Base-by-base conservation (phyloP, 2,113 vertebrate genomes). In the Istiophorus platypterus region DNA sequence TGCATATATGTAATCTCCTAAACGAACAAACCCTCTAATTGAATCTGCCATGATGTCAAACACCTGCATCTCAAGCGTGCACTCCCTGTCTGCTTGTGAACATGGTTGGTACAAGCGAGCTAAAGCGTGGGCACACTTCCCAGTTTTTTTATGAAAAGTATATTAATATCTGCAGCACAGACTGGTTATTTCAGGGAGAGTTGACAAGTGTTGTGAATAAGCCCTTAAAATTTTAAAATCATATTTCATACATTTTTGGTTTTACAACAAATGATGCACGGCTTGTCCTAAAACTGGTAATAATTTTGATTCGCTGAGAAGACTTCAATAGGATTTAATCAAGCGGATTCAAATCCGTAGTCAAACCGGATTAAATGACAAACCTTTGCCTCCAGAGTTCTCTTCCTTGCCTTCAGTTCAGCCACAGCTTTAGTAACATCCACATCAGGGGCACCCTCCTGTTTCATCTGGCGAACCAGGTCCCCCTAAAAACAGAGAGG, bases 341-440 rank as follows among this genome's bases (percentile, higher is more conserved):
- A 2, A 62, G 1, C 58, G 49, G 0, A 63, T 56, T 59, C 5
- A 41, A 12, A 58, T 31, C 3, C 18, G 24, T 14, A 51, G 61
- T 13, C 34, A 2, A 27, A 3, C 2, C 14, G 12, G 7, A 31
- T 24, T 31, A 3, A 17, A 9, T 47, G 12, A 9, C 93, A 93
- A 80, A 98, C 98, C 97, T 97, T 99, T 5, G 97, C 95, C 94
- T 99, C 98, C 45, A 99, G 92, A 71, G 93, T 80, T 77, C 95
- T 97, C 91, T 99, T 99, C 57, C 97, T 96, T 39, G 97, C 96
- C 85, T 98, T 99, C 61, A 99, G 95, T 81, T 99, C 98, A 39
- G 98, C 97, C 17, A 99, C 98, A 20, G 98, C 98, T 94, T 91
- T 97, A 64, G 96, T 95, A n/a, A 99, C 87, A 74, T 99, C 98